These are phyloP conservation scores for Drosophila rubida DNA, from an alignment of 2,888 invertebrate species.

Conservation along the genomic window DNA sequence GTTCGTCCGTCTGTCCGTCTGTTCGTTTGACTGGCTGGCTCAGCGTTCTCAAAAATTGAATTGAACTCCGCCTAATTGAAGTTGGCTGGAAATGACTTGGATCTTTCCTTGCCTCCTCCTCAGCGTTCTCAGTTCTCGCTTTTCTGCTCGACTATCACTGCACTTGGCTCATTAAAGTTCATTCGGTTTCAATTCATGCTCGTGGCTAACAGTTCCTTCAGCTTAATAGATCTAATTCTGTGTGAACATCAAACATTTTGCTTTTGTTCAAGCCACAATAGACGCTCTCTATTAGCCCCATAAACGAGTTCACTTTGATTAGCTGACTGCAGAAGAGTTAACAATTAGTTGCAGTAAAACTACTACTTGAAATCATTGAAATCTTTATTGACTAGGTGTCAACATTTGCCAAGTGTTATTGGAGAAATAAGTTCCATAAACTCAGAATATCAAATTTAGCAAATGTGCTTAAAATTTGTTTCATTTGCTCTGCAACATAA, in stretches of 20 bases:
- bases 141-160: slow-evolving; percentile 40
- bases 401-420: no score
- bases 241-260: slow-evolving; percentile 38
- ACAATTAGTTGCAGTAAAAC: neutral
- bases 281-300: slow-evolving; percentile 54
- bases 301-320: slow-evolving; percentile 14
- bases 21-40: no score
- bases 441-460: no score
- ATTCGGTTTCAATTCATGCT: slow-evolving; percentile 52
- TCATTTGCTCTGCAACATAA: no score
- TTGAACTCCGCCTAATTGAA: slow-evolving; percentile 72
- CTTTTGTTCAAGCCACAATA: slow-evolving; percentile 1
- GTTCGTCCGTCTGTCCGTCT: neutral
- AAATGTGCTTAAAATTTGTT: no score
- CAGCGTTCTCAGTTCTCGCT: neutral
- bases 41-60: slow-evolving; percentile 57
- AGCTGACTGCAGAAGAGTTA: slow-evolving; percentile 4
- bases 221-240: slow-evolving; percentile 17
- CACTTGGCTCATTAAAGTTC: slow-evolving; percentile 60
- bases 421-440: no score
- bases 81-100: slow-evolving; percentile 71
- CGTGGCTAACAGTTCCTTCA: slow-evolving; percentile 16
- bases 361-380: no score
- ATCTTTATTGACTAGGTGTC: no score
- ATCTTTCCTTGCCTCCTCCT: slow-evolving; percentile 32